These are phyloP conservation scores for Drosophila insularis DNA, from an alignment of 1,140 invertebrate species.

Conservation along the genomic window DNA sequence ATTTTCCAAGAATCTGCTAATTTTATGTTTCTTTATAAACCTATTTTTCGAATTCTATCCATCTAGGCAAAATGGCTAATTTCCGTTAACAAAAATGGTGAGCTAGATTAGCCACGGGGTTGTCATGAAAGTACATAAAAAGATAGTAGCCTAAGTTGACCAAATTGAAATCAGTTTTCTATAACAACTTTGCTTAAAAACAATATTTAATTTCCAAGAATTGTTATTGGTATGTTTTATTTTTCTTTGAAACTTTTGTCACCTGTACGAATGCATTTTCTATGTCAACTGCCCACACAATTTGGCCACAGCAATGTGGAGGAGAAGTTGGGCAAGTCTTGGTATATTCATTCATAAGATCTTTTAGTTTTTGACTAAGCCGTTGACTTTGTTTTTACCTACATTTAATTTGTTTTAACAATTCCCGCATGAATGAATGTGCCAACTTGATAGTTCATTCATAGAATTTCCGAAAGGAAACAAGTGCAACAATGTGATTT, in stretches of 20 bases:
- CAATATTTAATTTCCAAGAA: no score
- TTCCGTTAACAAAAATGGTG: no score
- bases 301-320: conserved; percentile 11
- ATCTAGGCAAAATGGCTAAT: no score
- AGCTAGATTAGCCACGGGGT: no score
- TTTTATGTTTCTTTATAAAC: no score
- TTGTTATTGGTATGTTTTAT: no score
- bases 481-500: conserved; percentile 17
- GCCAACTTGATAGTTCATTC: conserved; percentile 39
- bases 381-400: neutral
- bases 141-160: no score
- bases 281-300: conserved; percentile 38
- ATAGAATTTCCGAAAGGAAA: conserved; percentile 24
- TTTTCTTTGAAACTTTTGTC: conserved; percentile 38
- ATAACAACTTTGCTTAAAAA: no score
- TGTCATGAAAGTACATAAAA: no score
- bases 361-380: conserved; percentile 24
- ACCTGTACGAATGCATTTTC: conserved; percentile 32
- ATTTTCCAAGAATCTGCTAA: no score
- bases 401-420: conserved; percentile 39
- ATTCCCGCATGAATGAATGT: conserved; percentile 41
- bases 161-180: no score
- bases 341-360: conserved; percentile 55
- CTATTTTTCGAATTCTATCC: no score
- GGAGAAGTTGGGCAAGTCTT: conserved; percentile 1